Evolutionary conservation across 1,140 invertebrate genomes (phyloP).

Genomic region (Rhopalosiphum maidis): DNA sequence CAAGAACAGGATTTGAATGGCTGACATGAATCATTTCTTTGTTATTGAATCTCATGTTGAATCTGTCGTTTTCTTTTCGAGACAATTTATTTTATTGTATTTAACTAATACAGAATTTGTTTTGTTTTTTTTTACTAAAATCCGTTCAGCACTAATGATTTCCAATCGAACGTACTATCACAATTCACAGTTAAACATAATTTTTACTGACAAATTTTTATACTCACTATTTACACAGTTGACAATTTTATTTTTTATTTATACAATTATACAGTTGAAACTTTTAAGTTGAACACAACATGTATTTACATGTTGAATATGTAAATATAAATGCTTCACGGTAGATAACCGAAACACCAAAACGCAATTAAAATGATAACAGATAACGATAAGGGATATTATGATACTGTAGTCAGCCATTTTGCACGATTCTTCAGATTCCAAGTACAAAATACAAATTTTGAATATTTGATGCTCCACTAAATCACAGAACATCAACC

Average conservation of each 20-base stretch:
- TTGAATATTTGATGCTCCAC: not conserved
- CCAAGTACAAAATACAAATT: not conserved
- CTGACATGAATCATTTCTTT: slow-evolving; percentile 69
- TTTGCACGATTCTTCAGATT: no score
- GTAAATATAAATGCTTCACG: not conserved
- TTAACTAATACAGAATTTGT: not conserved
- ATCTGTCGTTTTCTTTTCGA: not conserved
- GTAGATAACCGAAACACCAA: not conserved
- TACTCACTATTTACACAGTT: not conserved
- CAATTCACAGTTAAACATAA: not conserved
- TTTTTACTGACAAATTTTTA: not conserved
- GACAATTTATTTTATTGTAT: not conserved
- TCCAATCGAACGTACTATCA: not conserved
- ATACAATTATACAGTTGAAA: not conserved
- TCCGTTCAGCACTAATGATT: not conserved
- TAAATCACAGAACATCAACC: no score
- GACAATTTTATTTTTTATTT: not conserved
- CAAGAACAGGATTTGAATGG: slow-evolving; percentile 67
- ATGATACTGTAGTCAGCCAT: no score
- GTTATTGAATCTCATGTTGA: slow-evolving; percentile 71
- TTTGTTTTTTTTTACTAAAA: not conserved
- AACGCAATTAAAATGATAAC: slow-evolving; percentile 2
- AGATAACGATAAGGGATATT: not conserved
- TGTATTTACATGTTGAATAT: not conserved
- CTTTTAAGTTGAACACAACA: not conserved